Evolutionary conservation across 2,888 invertebrate genomes (phyloP).

Genomic region (Brenthis daphne): DNA sequence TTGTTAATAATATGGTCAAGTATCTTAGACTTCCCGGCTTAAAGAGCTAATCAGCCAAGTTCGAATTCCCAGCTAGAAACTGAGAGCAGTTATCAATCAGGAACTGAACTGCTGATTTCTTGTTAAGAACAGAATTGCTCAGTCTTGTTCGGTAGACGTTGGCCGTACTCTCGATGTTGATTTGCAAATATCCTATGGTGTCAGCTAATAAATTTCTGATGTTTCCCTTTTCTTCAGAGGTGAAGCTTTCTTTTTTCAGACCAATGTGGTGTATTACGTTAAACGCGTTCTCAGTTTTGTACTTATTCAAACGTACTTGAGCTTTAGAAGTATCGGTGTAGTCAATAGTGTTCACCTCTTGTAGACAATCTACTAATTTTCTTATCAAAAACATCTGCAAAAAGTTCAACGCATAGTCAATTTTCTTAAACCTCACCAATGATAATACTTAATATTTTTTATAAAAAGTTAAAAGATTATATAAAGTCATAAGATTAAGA

Average conservation of each 20-base stretch:
- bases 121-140: neutral
- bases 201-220: neutral
- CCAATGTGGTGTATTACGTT: neutral
- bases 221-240: neutral
- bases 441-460: no score
- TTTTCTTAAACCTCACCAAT: neutral
- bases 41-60: neutral
- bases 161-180: neutral
- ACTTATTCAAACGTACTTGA: neutral
- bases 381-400: neutral
- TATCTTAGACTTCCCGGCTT: neutral
- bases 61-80: neutral
- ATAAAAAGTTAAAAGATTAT: no score
- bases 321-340: neutral
- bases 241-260: neutral
- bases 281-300: neutral
- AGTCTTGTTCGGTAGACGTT: neutral
- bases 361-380: neutral
- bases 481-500: no score
- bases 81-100: neutral
- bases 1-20: neutral
- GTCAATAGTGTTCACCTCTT: neutral
- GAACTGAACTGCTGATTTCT: neutral
- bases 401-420: neutral
- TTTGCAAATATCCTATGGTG: constrained; percentile 1